Evolutionary conservation across 2,888 invertebrate species (phyloP), one percentile per base, ranked within the genome.

Genomic region (Coelinius sp.): DNA sequence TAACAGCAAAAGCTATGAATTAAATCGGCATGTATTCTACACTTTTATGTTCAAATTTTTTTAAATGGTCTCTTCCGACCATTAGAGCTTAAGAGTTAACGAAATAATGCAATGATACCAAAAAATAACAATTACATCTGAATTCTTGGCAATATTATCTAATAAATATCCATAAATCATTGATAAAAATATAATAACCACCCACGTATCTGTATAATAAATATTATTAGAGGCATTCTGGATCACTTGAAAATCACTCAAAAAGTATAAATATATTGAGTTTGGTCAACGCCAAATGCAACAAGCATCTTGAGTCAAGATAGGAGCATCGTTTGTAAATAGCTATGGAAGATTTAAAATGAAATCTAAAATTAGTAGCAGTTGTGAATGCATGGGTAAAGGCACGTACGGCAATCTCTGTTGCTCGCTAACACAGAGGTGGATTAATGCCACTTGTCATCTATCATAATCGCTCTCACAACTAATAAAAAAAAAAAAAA

Each of bases 231-330:
- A 63, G 38, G 41, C 22, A 25, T 56, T 70, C 49, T 52, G 63
- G 49, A 64, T 27, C 52, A 71, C 70, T 71, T 44, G 66, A 71
- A 67, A 63, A 72, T n/a, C 41, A 73, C 73, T 72, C 75, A 68
- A 67, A 73, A 73, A 73, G 73, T 79, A 76, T 75, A 75, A 75
- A 77, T 77, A 78, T 74, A 63, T 41, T 63, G 41, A 41, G 27
- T 68, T 56, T 70, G 52, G 56, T 66, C 70, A 63, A 73, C 56
- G 72, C 74, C 53, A 53, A 75, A 73, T 70, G 65, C 68, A 69
- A 70, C 62, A 56, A 56, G 44, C 31, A 56, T 44, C 35, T 31
- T 66, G 59, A 46, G 59, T 31, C 35, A 20, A 59, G 49, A 63
- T 38, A 62, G 38, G 38, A 20, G 38, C 7, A 63, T 59, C 59